Evolutionary conservation across 2,113 vertebrate species (phyloP), one percentile per base, ranked within the genome.

Genomic region (Scomber japonicus): DNA sequence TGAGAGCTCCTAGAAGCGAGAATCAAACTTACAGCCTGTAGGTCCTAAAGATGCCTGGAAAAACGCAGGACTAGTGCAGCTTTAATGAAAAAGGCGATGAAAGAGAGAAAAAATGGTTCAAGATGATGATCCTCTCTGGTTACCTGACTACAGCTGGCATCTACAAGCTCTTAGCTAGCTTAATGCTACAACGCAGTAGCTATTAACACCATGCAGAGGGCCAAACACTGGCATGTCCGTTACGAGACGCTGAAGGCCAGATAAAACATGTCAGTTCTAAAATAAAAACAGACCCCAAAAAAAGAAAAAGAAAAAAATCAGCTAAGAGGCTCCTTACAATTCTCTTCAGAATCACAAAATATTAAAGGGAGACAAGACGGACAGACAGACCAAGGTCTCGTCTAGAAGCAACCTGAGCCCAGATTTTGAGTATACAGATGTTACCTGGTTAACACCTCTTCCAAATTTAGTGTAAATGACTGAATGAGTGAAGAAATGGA

Each of bases 161-260:
- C 60, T 76, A 65, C 77, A 82, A 66, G 80, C 71, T 56, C 46
- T 45, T 17, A 14, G 31, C 68, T 86, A 67, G 24, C 44, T 59
- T 59, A 69, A 55, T 46, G 66, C 76, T 78, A 81, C 60, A 19
- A 55, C 60, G 24, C 61, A 11, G 76, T 50, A 71, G 60, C 80
- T 84, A 66, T 59, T 72, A 76, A 80, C 62, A 80, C 17, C 78
- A 83, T 74, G 76, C 84, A 76, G 46, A 78, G 68, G 16, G 76
- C 51, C 67, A 56, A 76, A 75, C 30, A 35, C 85, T 72, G 51
- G 56, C 83, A 84, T 75, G 55, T 66, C 59, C 3, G 17, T 62
- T 67, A 82, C 9, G 10, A 57, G 61, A 85, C 46, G 11, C 76
- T 24, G 65, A 48, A 66, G 59, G 55, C 48, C 57, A 69, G 51